Evolutionary conservation across 2,888 invertebrate species (phyloP), one percentile per base, ranked within the genome.

Genomic region (Epistrophella euchroma): DNA sequence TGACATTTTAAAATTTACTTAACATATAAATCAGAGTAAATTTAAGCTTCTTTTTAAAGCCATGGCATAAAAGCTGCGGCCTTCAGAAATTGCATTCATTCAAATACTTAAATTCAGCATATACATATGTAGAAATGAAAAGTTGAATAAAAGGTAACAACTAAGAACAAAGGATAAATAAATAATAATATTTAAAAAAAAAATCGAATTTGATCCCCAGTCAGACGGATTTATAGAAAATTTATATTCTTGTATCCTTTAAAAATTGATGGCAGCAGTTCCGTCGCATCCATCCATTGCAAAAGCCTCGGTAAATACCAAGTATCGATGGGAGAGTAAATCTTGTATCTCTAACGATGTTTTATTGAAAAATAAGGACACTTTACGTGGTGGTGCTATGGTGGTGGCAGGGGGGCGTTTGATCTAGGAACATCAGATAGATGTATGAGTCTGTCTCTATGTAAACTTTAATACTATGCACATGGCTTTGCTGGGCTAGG

Each of bases 341-440:
- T 85, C 81, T 81, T 81, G 68, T 72, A 76, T 72, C 72, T 76
- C 68, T 76, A 72, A 85, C 80, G 73, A 85, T 76, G 85, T 73
- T 81, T 85, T 85, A 85, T 85, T 85, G 85, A 81, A 85, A 85
- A 85, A 85, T 85, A 85, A 85, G 76, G 85, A 81, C 73, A 73
- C 68, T 81, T 81, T 77, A 81, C 81, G 80, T 74, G 70, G 68
- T 68, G 28, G 52, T 70, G 55, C 2, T 9, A 62, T 68, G 28
- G 52, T 70, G 55, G 7, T 9, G 25, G 3, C 1, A 6, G 15
- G 1, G 4, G 25, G 22, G 52, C 68, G 47, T 79, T 75, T 79
- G 79, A 70, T 83, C 58, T 66, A 52, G 50, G 15, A 62, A 7
- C 25, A 62, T 22, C 55, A 52, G 2, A 22, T 2, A 13, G 4